Evolutionary conservation across 2,888 invertebrate species (phyloP).

Genomic region (Nebria brevicollis): DNA sequence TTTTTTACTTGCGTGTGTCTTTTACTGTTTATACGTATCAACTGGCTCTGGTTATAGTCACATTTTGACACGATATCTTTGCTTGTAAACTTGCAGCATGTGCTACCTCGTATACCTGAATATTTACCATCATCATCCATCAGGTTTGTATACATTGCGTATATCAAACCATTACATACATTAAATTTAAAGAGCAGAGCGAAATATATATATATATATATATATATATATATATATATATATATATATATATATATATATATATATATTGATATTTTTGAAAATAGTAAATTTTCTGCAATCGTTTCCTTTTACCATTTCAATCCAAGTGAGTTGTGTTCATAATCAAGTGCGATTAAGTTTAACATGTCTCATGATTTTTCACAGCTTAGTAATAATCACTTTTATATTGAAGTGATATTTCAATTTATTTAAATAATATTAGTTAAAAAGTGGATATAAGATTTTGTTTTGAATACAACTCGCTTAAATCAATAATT

Average conservation of each 20-base stretch:
- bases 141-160: conserved; percentile 43
- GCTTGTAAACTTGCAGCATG: conserved; percentile 59
- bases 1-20: conserved; percentile 30
- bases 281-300: neutral
- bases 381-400: no score
- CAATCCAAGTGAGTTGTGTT: neutral
- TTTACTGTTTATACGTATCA: conserved; percentile 51
- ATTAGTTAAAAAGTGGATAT: neutral
- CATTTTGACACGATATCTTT: conserved; percentile 10
- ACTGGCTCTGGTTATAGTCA: conserved; percentile 50
- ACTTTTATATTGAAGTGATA: no score
- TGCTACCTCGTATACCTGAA: conserved; percentile 62
- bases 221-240: no score
- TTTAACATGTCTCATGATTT: no score
- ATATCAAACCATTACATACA: conserved; percentile 20
- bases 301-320: neutral
- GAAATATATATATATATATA: neutral
- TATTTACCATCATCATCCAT: conserved; percentile 41
- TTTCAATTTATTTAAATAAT: no score
- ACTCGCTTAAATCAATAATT: neutral
- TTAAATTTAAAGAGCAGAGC: neutral
- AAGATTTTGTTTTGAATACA: neutral
- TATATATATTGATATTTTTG: neutral
- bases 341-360: no score
- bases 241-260: no score